phyloP scores from a whole-genome alignment of 2,113 vertebrate species.

The Excalfactoria chinensis region DNA sequence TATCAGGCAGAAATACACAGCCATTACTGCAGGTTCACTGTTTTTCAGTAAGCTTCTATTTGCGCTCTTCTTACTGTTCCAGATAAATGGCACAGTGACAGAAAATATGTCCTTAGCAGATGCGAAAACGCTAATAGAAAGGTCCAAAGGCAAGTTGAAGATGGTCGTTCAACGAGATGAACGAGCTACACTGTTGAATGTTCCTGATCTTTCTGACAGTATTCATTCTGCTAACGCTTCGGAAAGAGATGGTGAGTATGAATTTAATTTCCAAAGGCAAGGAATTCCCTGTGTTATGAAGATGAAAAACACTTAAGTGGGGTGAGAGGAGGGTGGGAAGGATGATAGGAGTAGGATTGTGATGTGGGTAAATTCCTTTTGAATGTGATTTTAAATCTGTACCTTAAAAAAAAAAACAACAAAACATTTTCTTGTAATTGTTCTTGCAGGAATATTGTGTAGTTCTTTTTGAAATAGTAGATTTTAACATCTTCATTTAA shows the following conservation, averaged over 20 bases:
- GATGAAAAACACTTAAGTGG: background rate
- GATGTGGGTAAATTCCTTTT: background rate
- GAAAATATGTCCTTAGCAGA: slow-evolving; percentile 99
- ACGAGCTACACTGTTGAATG: slow-evolving; percentile 92
- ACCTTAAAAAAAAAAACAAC: background rate
- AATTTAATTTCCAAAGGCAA: background rate
- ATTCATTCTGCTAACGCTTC: slow-evolving; percentile 97
- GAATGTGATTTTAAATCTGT: background rate
- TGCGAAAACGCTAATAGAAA: slow-evolving; percentile 98
- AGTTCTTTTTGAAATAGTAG: background rate
- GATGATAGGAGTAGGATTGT: background rate
- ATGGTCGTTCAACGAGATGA: slow-evolving; percentile 99
- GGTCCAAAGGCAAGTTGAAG: slow-evolving; percentile 99
- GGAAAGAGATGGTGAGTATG: slow-evolving; percentile 92
- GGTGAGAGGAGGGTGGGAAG: slow-evolving; percentile 15
- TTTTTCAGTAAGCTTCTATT: slow-evolving; percentile 5
- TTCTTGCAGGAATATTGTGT: background rate
- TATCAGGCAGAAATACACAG: background rate
- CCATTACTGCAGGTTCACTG: background rate
- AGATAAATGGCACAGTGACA: slow-evolving; percentile 99
- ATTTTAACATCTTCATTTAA: slow-evolving; percentile 24
- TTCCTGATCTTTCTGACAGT: slow-evolving; percentile 97
- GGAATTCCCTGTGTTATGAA: background rate
- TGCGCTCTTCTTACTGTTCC: slow-evolving; percentile 42
- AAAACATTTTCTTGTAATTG: background rate